Base-by-base conservation (phyloP, 2,797 vertebrate species). In the Malacoraja senta region DNA sequence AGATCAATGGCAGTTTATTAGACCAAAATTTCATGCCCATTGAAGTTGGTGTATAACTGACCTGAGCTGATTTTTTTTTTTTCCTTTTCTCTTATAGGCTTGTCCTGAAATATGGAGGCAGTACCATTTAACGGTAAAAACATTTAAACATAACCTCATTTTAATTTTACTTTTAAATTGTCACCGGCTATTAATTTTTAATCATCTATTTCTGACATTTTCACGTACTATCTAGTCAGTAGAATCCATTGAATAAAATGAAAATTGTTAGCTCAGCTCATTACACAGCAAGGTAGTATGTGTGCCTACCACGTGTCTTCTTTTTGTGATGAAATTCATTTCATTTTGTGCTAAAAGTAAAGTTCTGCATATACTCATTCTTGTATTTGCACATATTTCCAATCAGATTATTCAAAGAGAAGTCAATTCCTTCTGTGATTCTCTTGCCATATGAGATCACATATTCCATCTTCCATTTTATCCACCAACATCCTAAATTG, bases 71-170 rank as follows among this genome's bases (percentile, higher is more conserved):
- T 97, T 97, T 97, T 97, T 97, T 97, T 97, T 97, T 12, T 88
- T 68, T 26, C n/a, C 17, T n/a, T 88, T 74, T 97, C 96, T 97
- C 96, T 96, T 96, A 95, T 96, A 99, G 98, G 97, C 96, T 95
- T 99, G 98, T 96, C 98, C 98, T 96, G 98, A 99, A 96, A 97
- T 98, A 97, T 99, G 98, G 98, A 98, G 98, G 96, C 98, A 99
- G 97, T 99, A 98, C 96, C 98, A 99, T 96, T 95, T 98, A 96
- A 98, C 98, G 93, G 98, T 99, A 97, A 99, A 61, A 21, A 35
- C 10, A 74, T 74, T 74, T 58, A 29, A 29, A 24, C 32, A 53
- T 44, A 53, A 35, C 35, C 26, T 44, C 35, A 68, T 29, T 91
- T 74, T 74, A 72, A 71, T 91, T 74, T 74, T 44, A 74, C 38